Evolutionary conservation across 2,113 vertebrate genomes (phyloP).

Genomic region (Petrocephalus microphthalmus): DNA sequence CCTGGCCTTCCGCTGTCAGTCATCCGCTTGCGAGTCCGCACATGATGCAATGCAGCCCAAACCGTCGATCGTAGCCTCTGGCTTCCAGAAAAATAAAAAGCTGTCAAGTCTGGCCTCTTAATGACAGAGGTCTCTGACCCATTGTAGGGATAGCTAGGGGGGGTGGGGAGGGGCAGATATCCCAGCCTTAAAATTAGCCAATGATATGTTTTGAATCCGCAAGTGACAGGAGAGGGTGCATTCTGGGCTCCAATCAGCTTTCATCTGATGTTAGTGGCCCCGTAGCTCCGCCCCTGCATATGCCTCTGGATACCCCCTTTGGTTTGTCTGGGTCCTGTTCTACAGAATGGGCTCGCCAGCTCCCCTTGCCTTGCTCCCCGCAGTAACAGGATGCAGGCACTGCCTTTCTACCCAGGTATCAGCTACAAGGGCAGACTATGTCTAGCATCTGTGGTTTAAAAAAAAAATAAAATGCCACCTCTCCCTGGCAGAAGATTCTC

Average conservation of each 20-base stretch:
- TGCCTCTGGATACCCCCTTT: neutral
- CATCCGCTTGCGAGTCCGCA: neutral
- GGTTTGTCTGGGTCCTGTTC: neutral
- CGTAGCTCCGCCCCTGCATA: neutral
- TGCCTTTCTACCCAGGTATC: neutral
- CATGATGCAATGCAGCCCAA: neutral
- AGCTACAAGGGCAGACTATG: neutral
- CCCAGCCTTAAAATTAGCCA: neutral
- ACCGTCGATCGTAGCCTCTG: neutral
- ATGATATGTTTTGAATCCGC: neutral
- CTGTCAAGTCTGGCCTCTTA: neutral
- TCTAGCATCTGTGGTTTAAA: neutral
- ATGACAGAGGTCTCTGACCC: neutral
- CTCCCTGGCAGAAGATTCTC: neutral
- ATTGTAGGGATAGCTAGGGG: neutral
- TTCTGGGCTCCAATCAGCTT: neutral
- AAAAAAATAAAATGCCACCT: neutral
- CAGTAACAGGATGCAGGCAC: neutral
- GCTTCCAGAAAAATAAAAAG: neutral
- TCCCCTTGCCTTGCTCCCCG: neutral
- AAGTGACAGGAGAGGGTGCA: neutral
- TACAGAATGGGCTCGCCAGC: neutral
- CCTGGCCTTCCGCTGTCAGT: neutral
- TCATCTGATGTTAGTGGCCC: neutral
- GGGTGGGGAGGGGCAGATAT: neutral